These are phyloP conservation scores for Diabrotica virgifera DNA, from an alignment of 1,140 invertebrate genomes.

Conservation along the genomic window DNA sequence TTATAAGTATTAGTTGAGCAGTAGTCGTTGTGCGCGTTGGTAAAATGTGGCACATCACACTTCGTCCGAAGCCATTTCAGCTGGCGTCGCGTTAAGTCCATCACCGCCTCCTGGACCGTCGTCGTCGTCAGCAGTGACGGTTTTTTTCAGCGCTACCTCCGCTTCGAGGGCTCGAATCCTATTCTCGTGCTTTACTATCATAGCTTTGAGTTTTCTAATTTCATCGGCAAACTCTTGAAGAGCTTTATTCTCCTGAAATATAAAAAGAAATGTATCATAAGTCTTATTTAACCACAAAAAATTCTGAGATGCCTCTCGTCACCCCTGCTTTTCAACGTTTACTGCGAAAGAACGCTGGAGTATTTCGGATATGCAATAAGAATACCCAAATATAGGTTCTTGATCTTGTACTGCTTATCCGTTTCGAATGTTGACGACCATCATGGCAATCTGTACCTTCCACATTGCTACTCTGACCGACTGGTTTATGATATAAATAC, in stretches of 20 bases:
- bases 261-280: too few relatives aligned
- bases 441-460: too few relatives aligned
- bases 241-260: conserved; percentile 55
- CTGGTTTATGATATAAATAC: too few relatives aligned
- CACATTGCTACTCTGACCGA: too few relatives aligned
- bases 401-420: too few relatives aligned
- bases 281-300: too few relatives aligned
- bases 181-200: conserved; percentile 93
- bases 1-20: conserved; percentile 25
- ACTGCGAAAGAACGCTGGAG: too few relatives aligned
- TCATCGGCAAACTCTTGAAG: conserved; percentile 82
- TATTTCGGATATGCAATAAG: too few relatives aligned
- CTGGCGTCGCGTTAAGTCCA: conserved; percentile 35
- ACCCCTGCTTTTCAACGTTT: too few relatives aligned
- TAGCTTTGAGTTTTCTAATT: conserved; percentile 86
- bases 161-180: conserved; percentile 74
- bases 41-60: conserved; percentile 28
- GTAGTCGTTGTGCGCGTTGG: conserved; percentile 4
- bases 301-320: too few relatives aligned
- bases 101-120: conserved; percentile 42
- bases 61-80: conserved; percentile 38
- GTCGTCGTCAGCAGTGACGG: conserved; percentile 38
- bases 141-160: conserved; percentile 52
- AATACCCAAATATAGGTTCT: too few relatives aligned
- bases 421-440: too few relatives aligned